These are phyloP conservation scores for Potamarius usumacintae DNA, from an alignment of 2,113 vertebrate genomes.

Conservation along the genomic window DNA sequence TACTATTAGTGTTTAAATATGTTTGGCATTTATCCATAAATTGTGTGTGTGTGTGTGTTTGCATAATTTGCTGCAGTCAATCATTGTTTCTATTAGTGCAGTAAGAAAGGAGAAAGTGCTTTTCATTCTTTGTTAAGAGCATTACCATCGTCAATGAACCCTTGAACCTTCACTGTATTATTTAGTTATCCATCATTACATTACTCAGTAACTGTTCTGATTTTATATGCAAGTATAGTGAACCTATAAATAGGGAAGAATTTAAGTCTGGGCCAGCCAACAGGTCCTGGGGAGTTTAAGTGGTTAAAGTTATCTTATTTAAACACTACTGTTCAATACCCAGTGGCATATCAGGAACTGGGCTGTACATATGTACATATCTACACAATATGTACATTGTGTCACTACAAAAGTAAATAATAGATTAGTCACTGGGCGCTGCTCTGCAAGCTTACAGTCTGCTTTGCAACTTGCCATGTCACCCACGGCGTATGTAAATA, in stretches of 20 bases:
- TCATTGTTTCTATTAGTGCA: background rate
- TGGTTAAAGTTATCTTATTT: conserved; percentile 26
- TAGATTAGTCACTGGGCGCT: conserved; percentile 43
- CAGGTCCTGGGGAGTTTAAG: background rate
- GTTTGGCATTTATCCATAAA: conserved; percentile 49
- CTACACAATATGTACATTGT: conserved; percentile 31
- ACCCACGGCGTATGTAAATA: conserved; percentile 43
- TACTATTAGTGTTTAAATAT: conserved; percentile 48
- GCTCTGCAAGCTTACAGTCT: conserved; percentile 37
- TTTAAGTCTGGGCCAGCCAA: background rate
- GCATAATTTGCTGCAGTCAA: conserved; percentile 22
- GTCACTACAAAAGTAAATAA: conserved; percentile 41
- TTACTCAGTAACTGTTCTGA: background rate
- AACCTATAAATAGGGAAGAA: background rate
- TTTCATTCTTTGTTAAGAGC: conserved; percentile 2
- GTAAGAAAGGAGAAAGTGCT: background rate
- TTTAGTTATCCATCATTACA: background rate
- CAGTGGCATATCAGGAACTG: conserved; percentile 23
- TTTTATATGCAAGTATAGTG: background rate
- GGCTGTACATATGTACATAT: conserved; percentile 24
- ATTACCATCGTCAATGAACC: background rate
- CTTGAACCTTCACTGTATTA: background rate
- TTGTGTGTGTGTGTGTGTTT: background rate
- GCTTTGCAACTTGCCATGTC: conserved; percentile 42
- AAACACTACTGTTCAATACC: background rate